Evolutionary conservation across 2,113 vertebrate species (phyloP), one percentile per base, ranked within the genome.

Genomic region (Datnioides undecimradiatus): DNA sequence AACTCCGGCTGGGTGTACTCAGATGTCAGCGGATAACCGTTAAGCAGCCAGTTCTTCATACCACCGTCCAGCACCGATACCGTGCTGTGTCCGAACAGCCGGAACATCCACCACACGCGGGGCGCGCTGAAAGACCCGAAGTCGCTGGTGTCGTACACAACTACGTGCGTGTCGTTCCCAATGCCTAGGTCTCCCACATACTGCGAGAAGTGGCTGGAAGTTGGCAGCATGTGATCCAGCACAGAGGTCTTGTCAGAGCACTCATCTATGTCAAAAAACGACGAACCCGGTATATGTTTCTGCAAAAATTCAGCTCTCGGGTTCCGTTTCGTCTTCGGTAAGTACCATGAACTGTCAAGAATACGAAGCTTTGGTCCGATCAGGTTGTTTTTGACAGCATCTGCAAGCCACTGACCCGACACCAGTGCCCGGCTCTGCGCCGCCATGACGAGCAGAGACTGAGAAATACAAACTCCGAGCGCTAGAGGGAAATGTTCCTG

Each of bases 21-120:
- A n/a, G 95, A 91, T 9, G 95, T 88, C 62, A 98, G 72, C 0
- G 91, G 93, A 14, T 94, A 76, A 1, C 95, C 95, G 27, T 95
- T 96, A 19, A 73, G 85, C 60, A 93, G 74, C 98, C 98, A 99
- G 80, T 94, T 94, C 89, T 95, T 96, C 76, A 98, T 73, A 5
- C 98, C 98, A 0, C 98, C 97, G 73, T 98, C 95, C 55, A 99
- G 93, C 64, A 99, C 93, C 0, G 98, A 99, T 66, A 99, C 97
- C 0, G 81, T 40, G 9, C 64, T 74, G 36, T 99, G 98, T 3
- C 98, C 97, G 3, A 99, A 99, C 60, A 91, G 90, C 1, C 96
- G 95, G 87, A 99, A 99, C 98, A 98, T 99, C 97, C 97, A 99
- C 98, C 97, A 99, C 9, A 98, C 94, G 0, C 98, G 94, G 0